These are phyloP conservation scores for Corvus hawaiiensis DNA, from an alignment of 2,113 vertebrate genomes.

Conservation along the genomic window DNA sequence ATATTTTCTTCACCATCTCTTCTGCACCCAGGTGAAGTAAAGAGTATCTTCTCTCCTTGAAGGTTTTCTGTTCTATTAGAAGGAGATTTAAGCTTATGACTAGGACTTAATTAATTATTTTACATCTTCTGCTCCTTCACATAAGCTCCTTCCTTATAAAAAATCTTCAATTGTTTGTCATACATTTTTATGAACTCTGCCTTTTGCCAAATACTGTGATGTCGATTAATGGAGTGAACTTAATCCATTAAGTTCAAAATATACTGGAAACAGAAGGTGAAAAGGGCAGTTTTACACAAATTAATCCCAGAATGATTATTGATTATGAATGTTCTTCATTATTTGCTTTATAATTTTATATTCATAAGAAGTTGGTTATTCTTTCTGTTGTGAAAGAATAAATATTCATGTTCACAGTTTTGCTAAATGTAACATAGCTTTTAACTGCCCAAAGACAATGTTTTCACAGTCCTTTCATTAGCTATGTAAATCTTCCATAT, in stretches of 20 bases:
- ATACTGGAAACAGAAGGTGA: background rate
- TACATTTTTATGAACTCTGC: background rate
- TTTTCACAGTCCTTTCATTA: constrained; percentile 26
- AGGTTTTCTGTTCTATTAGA: background rate
- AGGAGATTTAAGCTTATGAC: background rate
- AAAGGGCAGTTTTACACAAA: background rate
- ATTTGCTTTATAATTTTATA: constrained; percentile 18
- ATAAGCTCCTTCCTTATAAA: background rate
- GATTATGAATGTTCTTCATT: background rate
- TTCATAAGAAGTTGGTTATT: constrained; percentile 6
- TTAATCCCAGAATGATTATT: background rate
- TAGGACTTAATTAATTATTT: background rate
- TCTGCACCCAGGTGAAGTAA: background rate
- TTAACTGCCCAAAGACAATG: background rate
- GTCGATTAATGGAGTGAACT: background rate
- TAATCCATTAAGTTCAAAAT: background rate
- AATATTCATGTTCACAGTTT: constrained; percentile 51
- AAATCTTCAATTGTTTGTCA: background rate
- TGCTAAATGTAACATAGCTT: background rate
- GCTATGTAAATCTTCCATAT: constrained; percentile 15
- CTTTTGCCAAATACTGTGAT: background rate
- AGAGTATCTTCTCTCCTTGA: background rate
- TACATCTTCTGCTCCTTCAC: background rate
- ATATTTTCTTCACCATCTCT: background rate
- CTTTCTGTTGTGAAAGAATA: constrained; percentile 9